Base-by-base conservation (phyloP, 2,888 invertebrate species). In the Stenodema calcarata region DNA sequence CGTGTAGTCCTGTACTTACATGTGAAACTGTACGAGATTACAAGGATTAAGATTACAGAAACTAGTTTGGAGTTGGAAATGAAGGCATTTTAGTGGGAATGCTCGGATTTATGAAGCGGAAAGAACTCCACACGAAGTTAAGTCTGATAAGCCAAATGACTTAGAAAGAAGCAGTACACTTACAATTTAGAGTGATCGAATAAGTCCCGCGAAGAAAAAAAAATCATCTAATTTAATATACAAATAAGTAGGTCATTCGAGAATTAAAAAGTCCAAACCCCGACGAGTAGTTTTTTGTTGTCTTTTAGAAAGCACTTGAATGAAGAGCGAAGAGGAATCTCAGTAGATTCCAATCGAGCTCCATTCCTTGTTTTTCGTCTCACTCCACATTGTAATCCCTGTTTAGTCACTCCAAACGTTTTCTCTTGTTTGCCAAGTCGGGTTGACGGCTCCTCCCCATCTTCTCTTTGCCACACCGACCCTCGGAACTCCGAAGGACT, bases 351-450 rank as follows among this genome's bases (percentile, higher is more conserved):
- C 54, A 2, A 23, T 62, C 18, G 62, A 62, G 62, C 23, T 62
- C 1, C 73, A 30, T n/a, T 73, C 76, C 44, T 76, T 76, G 42
- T 76, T 42, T 76, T 18, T 44, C 23, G 42, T 23, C 27, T 23
- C 62, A 23, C 62, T 23, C 62, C 23, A 18, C 44, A 44, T 18
- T 78, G 41, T 44, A 78, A 78, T 44, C 78, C 78, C 42, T 78
- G 78, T 44, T 78, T 78, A 78, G 78, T 78, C 78, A 78, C 78
- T 78, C 44, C 44, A 18, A 78, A 78, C 78, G 78, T 78, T 78
- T 78, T 78, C 78, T 23, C 42, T 78, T 78, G 78, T 78, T 78
- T 78, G n/a, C 44, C 78, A 23, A 78, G 78, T n/a, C 75, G 42
- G 35, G 23, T 70, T 70, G 70, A 70, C 35, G 35, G 35, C 35